Conservation (phyloP, 92 coral and sea anemone genomes). For the Meandrina meandrites region DNA sequence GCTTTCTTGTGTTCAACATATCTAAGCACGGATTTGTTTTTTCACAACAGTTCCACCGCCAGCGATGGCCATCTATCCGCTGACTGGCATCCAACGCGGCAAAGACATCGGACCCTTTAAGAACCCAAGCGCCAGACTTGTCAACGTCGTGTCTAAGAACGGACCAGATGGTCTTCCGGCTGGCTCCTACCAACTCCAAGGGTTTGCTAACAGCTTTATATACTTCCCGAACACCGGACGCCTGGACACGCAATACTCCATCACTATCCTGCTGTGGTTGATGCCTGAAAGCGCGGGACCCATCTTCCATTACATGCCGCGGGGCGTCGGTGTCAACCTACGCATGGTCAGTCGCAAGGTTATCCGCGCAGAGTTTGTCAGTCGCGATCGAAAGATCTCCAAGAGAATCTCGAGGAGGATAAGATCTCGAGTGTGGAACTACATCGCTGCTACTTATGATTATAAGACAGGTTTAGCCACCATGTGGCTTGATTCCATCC, state of each 20-base stretch:
- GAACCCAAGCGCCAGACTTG: slow-evolving; percentile 63
- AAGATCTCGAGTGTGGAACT: slow-evolving; percentile 66
- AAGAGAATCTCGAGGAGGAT: slow-evolving; percentile 45
- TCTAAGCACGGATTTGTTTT: background rate
- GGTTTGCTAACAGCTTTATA: slow-evolving; percentile 68
- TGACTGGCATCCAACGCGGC: slow-evolving; percentile 65
- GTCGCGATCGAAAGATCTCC: slow-evolving; percentile 41
- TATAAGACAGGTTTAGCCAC: slow-evolving; percentile 53
- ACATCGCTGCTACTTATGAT: slow-evolving; percentile 73
- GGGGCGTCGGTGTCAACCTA: slow-evolving; percentile 65
- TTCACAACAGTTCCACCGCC: slow-evolving; percentile 54
- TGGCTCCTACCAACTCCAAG: slow-evolving; percentile 68
- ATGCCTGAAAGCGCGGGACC: slow-evolving; percentile 75
- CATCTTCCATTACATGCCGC: slow-evolving; percentile 60
- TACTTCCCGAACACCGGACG: slow-evolving; percentile 61
- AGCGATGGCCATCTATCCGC: slow-evolving; percentile 74
- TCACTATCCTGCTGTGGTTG: slow-evolving; percentile 64
- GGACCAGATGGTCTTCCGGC: slow-evolving; percentile 78
- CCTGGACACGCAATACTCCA: slow-evolving; percentile 60
- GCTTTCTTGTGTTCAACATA: background rate
- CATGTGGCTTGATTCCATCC: slow-evolving; percentile 66
- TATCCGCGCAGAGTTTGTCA: slow-evolving; percentile 61
- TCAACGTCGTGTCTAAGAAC: slow-evolving; percentile 49
- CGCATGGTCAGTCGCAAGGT: slow-evolving; percentile 57
- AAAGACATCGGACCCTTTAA: slow-evolving; percentile 62